These are phyloP conservation scores for Lepus timidus DNA, from an alignment of 2,113 vertebrate species.

Conservation along the genomic window DNA sequence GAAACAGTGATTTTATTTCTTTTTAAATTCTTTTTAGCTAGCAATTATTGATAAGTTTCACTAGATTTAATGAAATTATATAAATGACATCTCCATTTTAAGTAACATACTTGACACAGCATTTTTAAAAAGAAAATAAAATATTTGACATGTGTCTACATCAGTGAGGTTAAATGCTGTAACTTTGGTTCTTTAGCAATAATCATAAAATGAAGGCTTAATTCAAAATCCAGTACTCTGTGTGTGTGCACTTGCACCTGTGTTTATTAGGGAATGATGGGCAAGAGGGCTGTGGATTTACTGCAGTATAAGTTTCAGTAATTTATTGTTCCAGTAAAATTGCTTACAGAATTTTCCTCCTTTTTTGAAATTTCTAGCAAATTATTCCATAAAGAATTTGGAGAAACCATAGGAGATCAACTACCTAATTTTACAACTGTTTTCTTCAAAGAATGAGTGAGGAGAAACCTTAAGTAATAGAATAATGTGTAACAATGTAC, in stretches of 20 bases:
- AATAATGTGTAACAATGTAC: slow-evolving; percentile 30
- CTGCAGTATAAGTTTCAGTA: background rate
- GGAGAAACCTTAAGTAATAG: slow-evolving; percentile 35
- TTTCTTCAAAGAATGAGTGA: slow-evolving; percentile 51
- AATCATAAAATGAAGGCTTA: slow-evolving; percentile 27
- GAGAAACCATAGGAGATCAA: slow-evolving; percentile 47
- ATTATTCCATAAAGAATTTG: slow-evolving; percentile 43
- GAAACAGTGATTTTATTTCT: background rate
- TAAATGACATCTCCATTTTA: slow-evolving; percentile 48
- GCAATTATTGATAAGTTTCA: slow-evolving; percentile 51
- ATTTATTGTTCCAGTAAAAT: slow-evolving; percentile 11
- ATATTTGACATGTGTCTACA: background rate
- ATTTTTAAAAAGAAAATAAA: slow-evolving; percentile 61
- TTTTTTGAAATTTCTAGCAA: slow-evolving; percentile 47
- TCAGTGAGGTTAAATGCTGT: background rate
- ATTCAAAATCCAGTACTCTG: background rate
- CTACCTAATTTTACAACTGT: slow-evolving; percentile 16
- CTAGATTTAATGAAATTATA: slow-evolving; percentile 48
- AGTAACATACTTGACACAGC: background rate
- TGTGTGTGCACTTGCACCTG: background rate
- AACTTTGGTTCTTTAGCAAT: slow-evolving; percentile 55
- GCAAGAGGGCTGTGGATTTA: background rate
- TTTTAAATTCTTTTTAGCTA: slow-evolving; percentile 42
- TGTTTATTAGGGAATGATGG: background rate
- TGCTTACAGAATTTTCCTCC: slow-evolving; percentile 38